Evolutionary conservation across 1,140 invertebrate species (phyloP), one percentile per base, ranked within the genome.

Genomic region (Panagrolaimus sp.): DNA sequence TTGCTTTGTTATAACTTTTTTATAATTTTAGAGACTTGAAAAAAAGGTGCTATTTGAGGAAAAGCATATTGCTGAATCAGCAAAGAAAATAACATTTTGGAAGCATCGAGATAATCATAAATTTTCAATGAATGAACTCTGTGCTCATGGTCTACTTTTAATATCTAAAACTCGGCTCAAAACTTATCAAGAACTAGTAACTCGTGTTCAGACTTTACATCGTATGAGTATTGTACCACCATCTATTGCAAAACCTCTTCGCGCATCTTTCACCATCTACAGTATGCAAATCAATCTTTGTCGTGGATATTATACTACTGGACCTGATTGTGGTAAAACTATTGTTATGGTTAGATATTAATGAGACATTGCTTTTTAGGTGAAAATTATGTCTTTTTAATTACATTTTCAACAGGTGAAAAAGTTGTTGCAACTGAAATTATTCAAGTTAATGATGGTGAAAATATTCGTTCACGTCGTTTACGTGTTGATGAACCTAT

Each of bases 141-240:
- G 20, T 0, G 51, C 51, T 13, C 51, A 57, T 5, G 51, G 14
- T 5, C 8, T 57, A 27, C 51, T 57, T n/a, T 27, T 57, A 13
- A 57, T 57, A 1, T 57, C 51, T 11, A 20, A 57, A 16, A 57
- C 20, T 20, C 51, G 51, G 8, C 51, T 57, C n/a, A 3, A 16
- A 25, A 27, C 27, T 27, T 57, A 57, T 57, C 51, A 27, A 11
- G 51, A 57, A 13, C n/a, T 57, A 11, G n/a, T 57, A 1, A 57
- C 51, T 27, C 51, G 51, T 20, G 27, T 57, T 57, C 51, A 57
- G 9, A 57, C 51, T 11, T 57, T 57, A 9, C 27, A 57, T 57
- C 51, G 51, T 1, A 57, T 57, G 51, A 57, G 51, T 20, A 27
- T 57, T 27, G 51, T 20, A 2, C 51, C 51, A n/a, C 51, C 20